Evolutionary conservation across 1,140 invertebrate genomes (phyloP).

Genomic region (Triops longicaudatus): DNA sequence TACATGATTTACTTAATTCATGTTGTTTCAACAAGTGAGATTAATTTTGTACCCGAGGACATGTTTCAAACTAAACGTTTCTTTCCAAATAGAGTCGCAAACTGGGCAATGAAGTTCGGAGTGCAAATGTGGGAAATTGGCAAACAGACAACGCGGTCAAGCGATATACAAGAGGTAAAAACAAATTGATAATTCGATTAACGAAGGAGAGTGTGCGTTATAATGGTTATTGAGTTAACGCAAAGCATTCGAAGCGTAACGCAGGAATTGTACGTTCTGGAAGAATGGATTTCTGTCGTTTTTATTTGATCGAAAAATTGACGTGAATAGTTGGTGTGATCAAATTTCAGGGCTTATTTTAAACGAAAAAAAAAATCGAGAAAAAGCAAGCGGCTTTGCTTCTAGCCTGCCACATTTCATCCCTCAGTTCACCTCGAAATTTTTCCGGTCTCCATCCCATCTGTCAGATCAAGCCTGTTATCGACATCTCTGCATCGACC

Average conservation of each 20-base stretch:
- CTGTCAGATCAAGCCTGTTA: constrained; percentile 9
- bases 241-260: not conserved
- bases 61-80: constrained; percentile 39
- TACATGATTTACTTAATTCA: too few species aligned
- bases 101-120: constrained; percentile 81
- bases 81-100: constrained; percentile 61
- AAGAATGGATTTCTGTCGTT: not conserved
- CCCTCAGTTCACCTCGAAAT: not conserved
- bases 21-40: constrained; percentile 17
- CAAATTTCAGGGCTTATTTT: not conserved
- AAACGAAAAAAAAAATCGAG: not conserved
- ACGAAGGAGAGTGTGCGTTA: not conserved
- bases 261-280: not conserved
- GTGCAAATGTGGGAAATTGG: constrained; percentile 81
- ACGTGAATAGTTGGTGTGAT: not conserved
- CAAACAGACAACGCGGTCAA: constrained; percentile 73
- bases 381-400: not conserved
- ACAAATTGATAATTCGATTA: not conserved
- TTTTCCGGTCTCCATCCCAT: not conserved
- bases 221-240: not conserved
- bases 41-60: not conserved
- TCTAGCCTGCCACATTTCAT: not conserved
- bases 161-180: constrained; percentile 73
- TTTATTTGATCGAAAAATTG: not conserved
- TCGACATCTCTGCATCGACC: constrained; percentile 10